phyloP scores from a whole-genome alignment of 1,140 invertebrate genomes.

The Lutraria rhynchaena region DNA sequence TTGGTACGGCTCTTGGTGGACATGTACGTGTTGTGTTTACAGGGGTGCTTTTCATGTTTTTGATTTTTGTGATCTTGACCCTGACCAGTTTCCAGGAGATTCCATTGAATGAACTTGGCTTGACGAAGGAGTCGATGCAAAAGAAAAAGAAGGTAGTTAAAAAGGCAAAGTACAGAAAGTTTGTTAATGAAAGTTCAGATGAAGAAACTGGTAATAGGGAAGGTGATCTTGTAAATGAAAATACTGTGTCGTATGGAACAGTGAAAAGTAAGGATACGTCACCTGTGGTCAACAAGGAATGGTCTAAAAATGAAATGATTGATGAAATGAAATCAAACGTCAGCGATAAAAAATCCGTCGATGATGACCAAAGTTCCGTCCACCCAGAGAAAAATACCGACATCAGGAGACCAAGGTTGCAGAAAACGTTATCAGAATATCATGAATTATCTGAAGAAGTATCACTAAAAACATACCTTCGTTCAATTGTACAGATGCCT shows the following conservation, averaged over 20 bases:
- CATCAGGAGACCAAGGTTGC: conserved; percentile 14
- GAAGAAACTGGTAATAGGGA: conserved; percentile 55
- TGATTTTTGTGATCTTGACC: conserved; percentile 72
- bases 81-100: conserved; percentile 79
- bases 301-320: too few species aligned
- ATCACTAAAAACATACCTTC: conserved; percentile 88
- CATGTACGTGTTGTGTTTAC: conserved; percentile 91
- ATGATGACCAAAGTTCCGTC: conserved; percentile 10
- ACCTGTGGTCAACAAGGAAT: background rate
- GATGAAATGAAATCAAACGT: too few species aligned
- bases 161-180: conserved; percentile 77
- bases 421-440: conserved; percentile 32
- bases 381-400: conserved; percentile 23
- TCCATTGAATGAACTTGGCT: conserved; percentile 67
- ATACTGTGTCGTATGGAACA: conserved; percentile 40
- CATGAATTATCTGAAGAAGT: conserved; percentile 72
- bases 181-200: conserved; percentile 75
- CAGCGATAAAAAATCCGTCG: background rate
- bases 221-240: conserved; percentile 26
- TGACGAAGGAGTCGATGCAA: conserved; percentile 68
- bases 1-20: conserved; percentile 87
- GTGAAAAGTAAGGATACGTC: background rate
- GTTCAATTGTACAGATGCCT: conserved; percentile 95
- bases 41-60: conserved; percentile 72
- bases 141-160: conserved; percentile 79